These are phyloP conservation scores for Atherinomorus stipes DNA, from an alignment of 2,113 vertebrate genomes.

Conservation along the genomic window DNA sequence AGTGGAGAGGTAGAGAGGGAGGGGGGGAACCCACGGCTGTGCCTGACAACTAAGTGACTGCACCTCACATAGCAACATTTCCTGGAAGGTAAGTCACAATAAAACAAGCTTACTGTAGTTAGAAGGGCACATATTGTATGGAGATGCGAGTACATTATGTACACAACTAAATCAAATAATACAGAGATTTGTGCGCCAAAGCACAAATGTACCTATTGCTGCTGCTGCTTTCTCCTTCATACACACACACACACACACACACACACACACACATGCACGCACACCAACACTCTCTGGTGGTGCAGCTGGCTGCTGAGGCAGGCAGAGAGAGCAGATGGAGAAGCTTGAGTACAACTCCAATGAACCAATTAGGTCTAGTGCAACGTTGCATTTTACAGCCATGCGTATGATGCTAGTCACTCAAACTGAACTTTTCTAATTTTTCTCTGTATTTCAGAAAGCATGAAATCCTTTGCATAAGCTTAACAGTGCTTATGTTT, in stretches of 20 bases:
- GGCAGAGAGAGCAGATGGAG: slow-evolving; percentile 75
- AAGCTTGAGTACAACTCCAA: slow-evolving; percentile 65
- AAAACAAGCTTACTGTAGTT: slow-evolving; percentile 54
- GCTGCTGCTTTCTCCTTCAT: background rate
- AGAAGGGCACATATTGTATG: slow-evolving; percentile 32
- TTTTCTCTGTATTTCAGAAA: slow-evolving; percentile 5
- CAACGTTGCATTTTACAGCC: slow-evolving; percentile 56
- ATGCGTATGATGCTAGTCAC: slow-evolving; percentile 32
- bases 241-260: background rate
- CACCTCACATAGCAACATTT: slow-evolving; percentile 82
- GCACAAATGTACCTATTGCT: slow-evolving; percentile 20
- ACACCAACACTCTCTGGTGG: slow-evolving; percentile 3
- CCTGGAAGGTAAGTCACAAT: slow-evolving; percentile 62
- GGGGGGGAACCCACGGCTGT: slow-evolving; percentile 53
- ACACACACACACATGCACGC: background rate
- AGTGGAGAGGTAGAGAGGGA: slow-evolving; percentile 67
- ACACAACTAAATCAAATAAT: slow-evolving; percentile 61
- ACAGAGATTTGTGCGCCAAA: slow-evolving; percentile 10
- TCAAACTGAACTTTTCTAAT: slow-evolving; percentile 19
- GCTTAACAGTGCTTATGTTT: slow-evolving; percentile 4
- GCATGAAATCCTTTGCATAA: slow-evolving; percentile 1
- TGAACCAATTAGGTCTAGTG: slow-evolving; percentile 58
- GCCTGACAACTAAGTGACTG: slow-evolving; percentile 82
- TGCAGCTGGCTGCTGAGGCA: slow-evolving; percentile 74
- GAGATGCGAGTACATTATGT: slow-evolving; percentile 27